These are phyloP conservation scores for Nephila pilipes DNA, from an alignment of 1,140 invertebrate species.

Conservation along the genomic window DNA sequence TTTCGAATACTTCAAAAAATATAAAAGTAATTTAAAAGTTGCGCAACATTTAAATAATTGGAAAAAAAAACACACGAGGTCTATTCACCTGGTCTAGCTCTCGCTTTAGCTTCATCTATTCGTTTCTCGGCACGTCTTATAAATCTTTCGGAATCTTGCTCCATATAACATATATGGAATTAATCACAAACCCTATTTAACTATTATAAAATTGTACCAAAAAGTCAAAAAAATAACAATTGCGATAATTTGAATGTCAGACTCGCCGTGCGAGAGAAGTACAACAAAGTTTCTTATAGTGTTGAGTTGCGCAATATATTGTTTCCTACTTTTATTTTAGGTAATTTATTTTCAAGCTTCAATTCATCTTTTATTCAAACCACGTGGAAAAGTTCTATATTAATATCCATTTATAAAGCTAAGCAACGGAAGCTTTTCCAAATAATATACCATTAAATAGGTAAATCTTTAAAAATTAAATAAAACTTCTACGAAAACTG, in stretches of 20 bases:
- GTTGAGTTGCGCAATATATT: constrained; percentile 13
- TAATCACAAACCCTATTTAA: not conserved
- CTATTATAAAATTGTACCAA: not conserved
- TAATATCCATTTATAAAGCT: too few relatives aligned
- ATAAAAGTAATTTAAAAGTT: constrained; percentile 42
- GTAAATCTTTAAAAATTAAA: too few relatives aligned
- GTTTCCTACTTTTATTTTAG: too few relatives aligned
- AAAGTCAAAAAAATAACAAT: not conserved
- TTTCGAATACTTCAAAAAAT: not conserved
- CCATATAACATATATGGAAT: constrained; percentile 62
- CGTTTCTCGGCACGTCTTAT: constrained; percentile 86
- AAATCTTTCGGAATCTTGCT: constrained; percentile 72
- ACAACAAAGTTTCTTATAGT: not conserved
- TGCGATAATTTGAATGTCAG: not conserved
- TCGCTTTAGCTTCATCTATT: constrained; percentile 92
- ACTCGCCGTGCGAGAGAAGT: not conserved
- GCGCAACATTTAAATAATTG: not conserved
- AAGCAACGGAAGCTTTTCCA: too few relatives aligned
- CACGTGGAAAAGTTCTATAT: too few relatives aligned
- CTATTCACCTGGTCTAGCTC: constrained; percentile 90
- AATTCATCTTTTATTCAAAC: too few relatives aligned
- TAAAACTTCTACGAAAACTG: not conserved
- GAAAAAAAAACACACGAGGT: constrained; percentile 51
- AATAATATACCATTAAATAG: too few relatives aligned
- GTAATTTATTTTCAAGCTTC: too few relatives aligned